Evolutionary conservation across 2,888 invertebrate genomes (phyloP).

Genomic region (Spialia ferax): DNA sequence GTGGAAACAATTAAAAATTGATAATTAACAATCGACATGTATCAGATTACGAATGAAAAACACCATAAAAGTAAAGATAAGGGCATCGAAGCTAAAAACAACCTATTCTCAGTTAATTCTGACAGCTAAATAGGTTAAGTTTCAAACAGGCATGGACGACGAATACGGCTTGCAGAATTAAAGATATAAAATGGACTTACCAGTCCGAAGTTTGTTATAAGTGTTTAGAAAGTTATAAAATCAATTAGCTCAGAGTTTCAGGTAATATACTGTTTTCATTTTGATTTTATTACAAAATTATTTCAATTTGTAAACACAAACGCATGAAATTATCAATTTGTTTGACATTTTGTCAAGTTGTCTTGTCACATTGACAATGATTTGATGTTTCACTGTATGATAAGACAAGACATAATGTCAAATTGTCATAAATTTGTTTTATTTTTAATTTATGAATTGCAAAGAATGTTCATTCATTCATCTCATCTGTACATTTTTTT

Average conservation of each 20-base stretch:
- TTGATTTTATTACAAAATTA: slow-evolving; percentile 3
- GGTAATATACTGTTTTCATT: slow-evolving; percentile 21
- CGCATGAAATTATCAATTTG: not conserved
- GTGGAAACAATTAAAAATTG: not conserved
- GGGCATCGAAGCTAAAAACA: slow-evolving; percentile 18
- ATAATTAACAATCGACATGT: not conserved
- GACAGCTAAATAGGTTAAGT: slow-evolving; percentile 72
- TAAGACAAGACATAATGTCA: too few species aligned
- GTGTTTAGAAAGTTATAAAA: slow-evolving; percentile 23
- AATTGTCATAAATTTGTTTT: slow-evolving; percentile 1
- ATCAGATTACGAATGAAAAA: slow-evolving; percentile 1
- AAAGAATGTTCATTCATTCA: not conserved
- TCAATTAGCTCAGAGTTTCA: not conserved
- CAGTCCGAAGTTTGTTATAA: slow-evolving; percentile 11
- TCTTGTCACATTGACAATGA: slow-evolving; percentile 7
- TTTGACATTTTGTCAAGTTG: slow-evolving; percentile 7
- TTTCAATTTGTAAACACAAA: slow-evolving; percentile 22
- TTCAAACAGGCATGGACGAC: slow-evolving; percentile 44
- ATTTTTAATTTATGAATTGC: not conserved
- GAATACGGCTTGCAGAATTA: slow-evolving; percentile 46
- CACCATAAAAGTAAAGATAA: slow-evolving; percentile 26
- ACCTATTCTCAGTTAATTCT: slow-evolving; percentile 37
- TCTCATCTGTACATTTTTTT: slow-evolving; percentile 17
- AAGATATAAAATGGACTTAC: slow-evolving; percentile 52
- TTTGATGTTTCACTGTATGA: too few species aligned